A percentile compares a stretch with the other conserved stretches of the same genome.
phyloP scores from a whole-genome alignment of 2,113 vertebrate genomes.

The Gavia stellata region DNA sequence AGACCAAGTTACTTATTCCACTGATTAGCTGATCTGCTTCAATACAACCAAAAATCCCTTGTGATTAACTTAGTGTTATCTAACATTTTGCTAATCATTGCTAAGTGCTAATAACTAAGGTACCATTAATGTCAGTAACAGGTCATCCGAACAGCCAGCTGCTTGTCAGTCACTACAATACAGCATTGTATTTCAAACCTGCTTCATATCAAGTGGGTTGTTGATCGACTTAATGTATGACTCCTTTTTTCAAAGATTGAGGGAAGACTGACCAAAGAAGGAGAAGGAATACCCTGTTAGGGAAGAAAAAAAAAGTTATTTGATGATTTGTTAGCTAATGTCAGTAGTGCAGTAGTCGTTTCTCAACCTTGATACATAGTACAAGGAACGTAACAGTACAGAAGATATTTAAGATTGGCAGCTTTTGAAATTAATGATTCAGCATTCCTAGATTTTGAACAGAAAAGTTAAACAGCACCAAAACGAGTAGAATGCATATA shows the following conservation, averaged over 20 bases:
- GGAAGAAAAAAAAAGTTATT: background rate
- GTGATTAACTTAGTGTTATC: constrained; percentile 67
- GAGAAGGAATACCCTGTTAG: constrained; percentile 82
- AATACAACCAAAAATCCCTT: background rate
- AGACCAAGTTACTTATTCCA: background rate
- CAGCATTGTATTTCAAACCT: background rate
- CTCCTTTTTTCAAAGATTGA: constrained; percentile 91
- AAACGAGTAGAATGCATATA: accelerated
- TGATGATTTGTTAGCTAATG: background rate
- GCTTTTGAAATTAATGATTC: background rate
- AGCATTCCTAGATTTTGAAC: background rate
- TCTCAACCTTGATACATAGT: background rate
- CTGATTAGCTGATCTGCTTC: background rate
- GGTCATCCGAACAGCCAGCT: constrained; percentile 22
- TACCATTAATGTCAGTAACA: constrained; percentile 66
- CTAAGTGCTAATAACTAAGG: constrained; percentile 71
- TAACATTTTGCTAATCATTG: constrained; percentile 48
- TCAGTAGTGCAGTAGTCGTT: background rate
- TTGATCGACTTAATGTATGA: constrained; percentile 91
- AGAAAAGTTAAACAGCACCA: background rate
- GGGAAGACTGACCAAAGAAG: constrained; percentile 87
- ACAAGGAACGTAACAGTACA: background rate
- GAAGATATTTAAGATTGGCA: background rate
- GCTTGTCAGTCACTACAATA: constrained; percentile 18
- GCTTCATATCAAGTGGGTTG: constrained; percentile 89